These are phyloP conservation scores for Amphibalanus amphitrite DNA, from an alignment of 1,140 invertebrate genomes.

Conservation along the genomic window DNA sequence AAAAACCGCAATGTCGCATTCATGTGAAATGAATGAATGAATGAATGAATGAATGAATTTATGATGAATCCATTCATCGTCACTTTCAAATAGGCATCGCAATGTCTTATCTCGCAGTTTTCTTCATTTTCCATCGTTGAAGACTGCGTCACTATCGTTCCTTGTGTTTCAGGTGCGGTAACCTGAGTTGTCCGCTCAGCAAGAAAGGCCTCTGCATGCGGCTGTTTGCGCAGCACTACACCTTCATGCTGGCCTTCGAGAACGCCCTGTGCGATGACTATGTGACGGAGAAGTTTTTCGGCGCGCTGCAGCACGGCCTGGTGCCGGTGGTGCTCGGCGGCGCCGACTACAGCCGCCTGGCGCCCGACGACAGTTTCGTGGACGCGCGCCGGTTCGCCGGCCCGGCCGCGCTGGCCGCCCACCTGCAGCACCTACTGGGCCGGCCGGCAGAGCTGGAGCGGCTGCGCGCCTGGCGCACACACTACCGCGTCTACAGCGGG, in stretches of 20 bases:
- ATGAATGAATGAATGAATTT: too few species aligned
- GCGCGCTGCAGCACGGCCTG: slow-evolving; percentile 15
- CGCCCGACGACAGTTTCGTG: slow-evolving; percentile 19
- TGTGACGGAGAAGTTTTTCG: slow-evolving; percentile 14
- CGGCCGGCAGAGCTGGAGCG: slow-evolving; percentile 9
- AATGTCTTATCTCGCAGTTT: too few species aligned
- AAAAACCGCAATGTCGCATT: too few species aligned
- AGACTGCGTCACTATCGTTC: too few species aligned
- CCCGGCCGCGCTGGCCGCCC: slow-evolving; percentile 15
- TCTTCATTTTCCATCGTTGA: too few species aligned
- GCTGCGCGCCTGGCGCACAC: slow-evolving; percentile 3
- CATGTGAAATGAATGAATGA: too few species aligned
- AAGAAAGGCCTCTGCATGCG: slow-evolving; percentile 9
- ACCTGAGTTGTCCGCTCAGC: not conserved
- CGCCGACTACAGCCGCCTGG: slow-evolving; percentile 13
- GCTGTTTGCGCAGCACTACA: slow-evolving; percentile 11
- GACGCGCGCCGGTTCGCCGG: slow-evolving; percentile 15
- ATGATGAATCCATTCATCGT: too few species aligned
- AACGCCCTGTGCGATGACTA: slow-evolving; percentile 15
- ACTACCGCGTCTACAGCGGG: too few species aligned
- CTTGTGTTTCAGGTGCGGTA: too few species aligned
- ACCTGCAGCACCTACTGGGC: slow-evolving; percentile 10
- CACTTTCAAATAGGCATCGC: too few species aligned
- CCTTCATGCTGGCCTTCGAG: slow-evolving; percentile 17
- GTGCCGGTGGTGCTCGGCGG: slow-evolving; percentile 21